Base-by-base conservation (phyloP, 2,888 invertebrate genomes). In the Eledone cirrhosa region DNA sequence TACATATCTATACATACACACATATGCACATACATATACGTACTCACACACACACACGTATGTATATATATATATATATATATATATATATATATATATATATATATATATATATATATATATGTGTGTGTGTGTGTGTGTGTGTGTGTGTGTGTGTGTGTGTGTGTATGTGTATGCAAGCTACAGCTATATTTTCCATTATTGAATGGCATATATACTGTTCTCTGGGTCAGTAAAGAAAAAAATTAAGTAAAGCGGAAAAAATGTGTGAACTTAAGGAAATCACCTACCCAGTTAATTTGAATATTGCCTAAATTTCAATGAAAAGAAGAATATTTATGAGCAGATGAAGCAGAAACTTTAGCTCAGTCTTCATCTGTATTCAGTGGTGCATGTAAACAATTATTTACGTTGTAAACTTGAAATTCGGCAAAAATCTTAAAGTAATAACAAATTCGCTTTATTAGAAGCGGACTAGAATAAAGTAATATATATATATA, bases 51-150 rank as follows among this genome's bases (percentile, higher is more conserved):
- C 19, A 19, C 53, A 53, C 53, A 53, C 19, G 13, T 53, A 53
- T 16, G 13, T 53, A 53, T 53, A 53, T 53, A 19, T 53, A 13
- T 53, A 13, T 53, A 53, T 19, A 16, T 13, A 19, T 19, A 53
- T 53, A 16, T 16, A 16, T 13, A 53, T 53, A 19, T 16, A 53
- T 19, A 53, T 53, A 53, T 53, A 53, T 53, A 53, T 53, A 53
- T 53, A 53, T 53, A 53, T 53, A 53, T 53, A 53, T 53, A 53
- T 53, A 53, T 53, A 53, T 53, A 53, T 53, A 53, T 53, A 53
- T 53, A 53, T 53, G 19, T 53, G 19, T 53, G 19, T 53, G 19
- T 53, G 19, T 53, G 19, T 53, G 53, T 53, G 19, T 53, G 19
- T 53, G 53, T 53, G 53, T 53, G 53, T 53, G 53, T 53, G 53